These are phyloP conservation scores for Sciurus niger DNA, from an alignment of 2,113 vertebrate genomes.

Conservation along the genomic window DNA sequence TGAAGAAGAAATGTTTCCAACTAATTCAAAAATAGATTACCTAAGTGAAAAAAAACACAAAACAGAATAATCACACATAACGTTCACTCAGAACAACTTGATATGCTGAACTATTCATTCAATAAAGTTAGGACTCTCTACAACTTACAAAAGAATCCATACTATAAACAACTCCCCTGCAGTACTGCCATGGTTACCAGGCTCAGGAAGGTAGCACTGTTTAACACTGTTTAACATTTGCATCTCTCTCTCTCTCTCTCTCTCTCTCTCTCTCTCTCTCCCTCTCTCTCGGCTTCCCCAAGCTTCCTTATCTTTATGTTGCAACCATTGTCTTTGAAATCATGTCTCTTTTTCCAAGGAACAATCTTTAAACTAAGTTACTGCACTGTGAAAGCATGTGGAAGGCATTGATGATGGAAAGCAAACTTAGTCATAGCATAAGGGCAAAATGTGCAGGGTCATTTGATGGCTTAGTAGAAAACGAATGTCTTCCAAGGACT, in stretches of 20 bases:
- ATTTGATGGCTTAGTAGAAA: neutral
- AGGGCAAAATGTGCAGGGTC: neutral
- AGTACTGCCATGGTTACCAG: neutral
- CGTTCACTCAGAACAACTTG: conserved; percentile 22
- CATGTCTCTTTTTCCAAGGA: neutral
- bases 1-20: conserved; percentile 20
- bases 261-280: no score
- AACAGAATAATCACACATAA: conserved; percentile 13
- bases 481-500: neutral
- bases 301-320: neutral
- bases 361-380: neutral
- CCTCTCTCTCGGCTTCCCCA: neutral
- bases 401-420: neutral
- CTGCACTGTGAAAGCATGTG: neutral
- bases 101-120: neutral
- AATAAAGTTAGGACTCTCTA: neutral
- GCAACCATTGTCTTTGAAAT: neutral
- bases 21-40: conserved; percentile 1
- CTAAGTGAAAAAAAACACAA: conserved; percentile 56
- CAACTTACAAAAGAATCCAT: neutral
- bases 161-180: neutral
- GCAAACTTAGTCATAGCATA: neutral
- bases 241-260: neutral
- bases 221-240: neutral
- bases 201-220: neutral